Base-by-base conservation (phyloP, 2,888 invertebrate genomes). In the Brassicogethes aeneus region DNA sequence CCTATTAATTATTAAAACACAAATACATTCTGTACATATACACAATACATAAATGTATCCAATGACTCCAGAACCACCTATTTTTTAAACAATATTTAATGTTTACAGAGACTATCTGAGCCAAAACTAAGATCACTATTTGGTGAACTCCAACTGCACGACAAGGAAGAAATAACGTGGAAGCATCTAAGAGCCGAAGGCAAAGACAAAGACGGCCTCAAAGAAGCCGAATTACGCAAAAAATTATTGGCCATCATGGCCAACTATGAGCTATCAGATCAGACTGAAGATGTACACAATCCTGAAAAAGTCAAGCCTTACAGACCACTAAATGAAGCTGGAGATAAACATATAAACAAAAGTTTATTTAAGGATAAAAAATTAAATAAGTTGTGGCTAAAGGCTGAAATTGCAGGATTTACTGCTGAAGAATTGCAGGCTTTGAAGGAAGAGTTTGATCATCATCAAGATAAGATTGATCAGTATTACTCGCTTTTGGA, bases 401-500 rank as follows among this genome's bases (percentile, higher is more conserved):
- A 91, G 62, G 94, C 93, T 0, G 88, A 90, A 70, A 69, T 76
- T 15, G 80, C 88, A 16, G 93, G 92, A n/a, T 92, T 93, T 60
- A 82, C 84, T 15, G 78, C 79, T 44, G 84, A 86, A 49, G 93
- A 95, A 66, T 63, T 95, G 34, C 72, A 80, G 43, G 79, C 88
- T 0, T 65, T 95, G 12, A 85, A 83, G 59, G 87, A 93, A 62
- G 95, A 95, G 67, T 93, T 95, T 59, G 69, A 70, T 14, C 93
- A 94, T 64, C 92, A 95, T 60, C 91, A 94, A 64, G 86, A 92
- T 52, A 94, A 93, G 69, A 80, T 94, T 37, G 87, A 93, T 62
- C 84, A 94, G 59, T 94, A 91, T 62, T 85, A 89, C 64, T 78
- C 82, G 33, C 64, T 94, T 42, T 70, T 91, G 38, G 76, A 79